These are phyloP conservation scores for Tribolium madens DNA, from an alignment of 1,140 invertebrate species.

Conservation along the genomic window DNA sequence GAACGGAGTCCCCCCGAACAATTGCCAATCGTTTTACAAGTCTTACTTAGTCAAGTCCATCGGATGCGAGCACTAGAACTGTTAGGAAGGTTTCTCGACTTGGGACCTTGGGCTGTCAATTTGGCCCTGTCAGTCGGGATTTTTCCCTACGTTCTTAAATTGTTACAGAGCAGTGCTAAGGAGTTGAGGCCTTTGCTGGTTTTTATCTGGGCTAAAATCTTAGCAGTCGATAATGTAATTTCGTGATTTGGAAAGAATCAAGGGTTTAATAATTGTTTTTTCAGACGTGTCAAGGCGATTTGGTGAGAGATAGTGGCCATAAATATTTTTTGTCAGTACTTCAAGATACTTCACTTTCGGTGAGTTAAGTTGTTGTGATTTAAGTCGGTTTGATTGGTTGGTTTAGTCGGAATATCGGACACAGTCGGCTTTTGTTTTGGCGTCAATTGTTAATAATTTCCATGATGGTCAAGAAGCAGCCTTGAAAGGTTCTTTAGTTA, in stretches of 20 bases:
- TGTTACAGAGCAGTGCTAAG: conserved; percentile 92
- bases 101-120: conserved; percentile 97
- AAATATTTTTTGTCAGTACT: conserved; percentile 94
- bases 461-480: conserved; percentile 88
- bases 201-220: conserved; percentile 99
- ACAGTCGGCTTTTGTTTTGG: conserved; percentile 91
- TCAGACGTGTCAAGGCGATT: conserved; percentile 92
- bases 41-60: conserved; percentile 97
- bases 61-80: conserved; percentile 93
- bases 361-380: conserved; percentile 66
- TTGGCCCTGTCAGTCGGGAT: conserved; percentile 97
- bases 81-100: conserved; percentile 94
- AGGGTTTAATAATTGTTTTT: conserved; percentile 63
- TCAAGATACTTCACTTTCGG: conserved; percentile 85
- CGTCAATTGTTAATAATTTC: conserved; percentile 93
- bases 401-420: conserved; percentile 85
- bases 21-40: conserved; percentile 97
- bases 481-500: conserved; percentile 86
- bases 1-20: conserved; percentile 90
- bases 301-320: conserved; percentile 95
- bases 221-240: conserved; percentile 93
- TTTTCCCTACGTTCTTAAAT: conserved; percentile 97
- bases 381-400: conserved; percentile 14
- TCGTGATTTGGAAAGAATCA: conserved; percentile 12
- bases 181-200: conserved; percentile 94